These are phyloP conservation scores for Menura novaehollandiae DNA, from an alignment of 2,113 vertebrate species.

Conservation along the genomic window DNA sequence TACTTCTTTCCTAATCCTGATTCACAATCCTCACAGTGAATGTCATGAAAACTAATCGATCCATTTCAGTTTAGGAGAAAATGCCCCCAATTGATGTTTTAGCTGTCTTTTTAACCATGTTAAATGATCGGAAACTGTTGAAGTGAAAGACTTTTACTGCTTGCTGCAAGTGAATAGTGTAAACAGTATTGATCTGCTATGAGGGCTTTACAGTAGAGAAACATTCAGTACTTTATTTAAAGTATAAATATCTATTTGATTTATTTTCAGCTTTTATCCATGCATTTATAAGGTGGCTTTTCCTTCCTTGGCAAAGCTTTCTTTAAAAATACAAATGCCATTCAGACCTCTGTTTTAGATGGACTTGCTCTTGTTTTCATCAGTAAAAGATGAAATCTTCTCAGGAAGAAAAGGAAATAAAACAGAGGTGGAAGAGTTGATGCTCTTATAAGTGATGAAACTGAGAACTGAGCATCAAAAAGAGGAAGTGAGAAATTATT, in stretches of 20 bases:
- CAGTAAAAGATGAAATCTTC: constrained; percentile 14
- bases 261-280: constrained; percentile 43
- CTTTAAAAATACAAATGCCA: constrained; percentile 10
- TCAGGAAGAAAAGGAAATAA: not conserved
- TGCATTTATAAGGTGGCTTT: not conserved
- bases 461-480: not conserved
- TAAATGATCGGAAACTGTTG: constrained; percentile 62
- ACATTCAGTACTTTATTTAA: constrained; percentile 59
- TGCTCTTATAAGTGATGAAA: not conserved
- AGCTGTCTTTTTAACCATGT: constrained; percentile 63
- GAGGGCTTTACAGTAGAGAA: constrained; percentile 54
- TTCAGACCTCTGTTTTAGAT: not conserved
- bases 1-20: not conserved
- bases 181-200: constrained; percentile 71
- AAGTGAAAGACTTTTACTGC: constrained; percentile 60
- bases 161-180: constrained; percentile 54
- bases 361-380: constrained; percentile 4
- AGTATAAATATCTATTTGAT: constrained; percentile 64
- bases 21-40: not conserved
- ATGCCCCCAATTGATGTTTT: constrained; percentile 39
- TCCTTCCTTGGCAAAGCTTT: constrained; percentile 4
- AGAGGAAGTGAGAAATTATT: constrained; percentile 22
- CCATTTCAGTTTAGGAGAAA: constrained; percentile 61
- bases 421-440: not conserved
- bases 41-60: constrained; percentile 41